Percentiles rank a stretch among this genome's conserved stretches.
Evolutionary conservation across 2,888 invertebrate genomes (phyloP).

Genomic region (Dolomedes plantarius): DNA sequence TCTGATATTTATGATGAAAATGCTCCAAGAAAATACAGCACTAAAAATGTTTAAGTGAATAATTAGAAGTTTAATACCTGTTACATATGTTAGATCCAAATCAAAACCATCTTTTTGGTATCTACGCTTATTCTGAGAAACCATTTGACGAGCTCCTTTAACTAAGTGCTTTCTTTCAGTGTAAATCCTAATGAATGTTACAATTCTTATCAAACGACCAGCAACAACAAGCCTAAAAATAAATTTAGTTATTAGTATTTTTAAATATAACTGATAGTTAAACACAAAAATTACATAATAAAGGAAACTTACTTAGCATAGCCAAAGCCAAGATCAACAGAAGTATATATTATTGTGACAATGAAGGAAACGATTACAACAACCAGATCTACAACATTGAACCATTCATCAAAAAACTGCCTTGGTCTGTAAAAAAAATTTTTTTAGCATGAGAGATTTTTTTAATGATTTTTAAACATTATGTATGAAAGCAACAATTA

Average conservation of each 20-base stretch:
- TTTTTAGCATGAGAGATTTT: no score
- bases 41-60: no score
- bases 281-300: neutral
- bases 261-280: neutral
- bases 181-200: constrained; percentile 77
- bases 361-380: constrained; percentile 78
- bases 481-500: no score
- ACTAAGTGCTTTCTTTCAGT: constrained; percentile 77
- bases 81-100: constrained; percentile 79
- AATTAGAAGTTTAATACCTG: no score
- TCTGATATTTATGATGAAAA: no score
- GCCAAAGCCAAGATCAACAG: constrained; percentile 74
- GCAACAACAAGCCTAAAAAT: constrained; percentile 76
- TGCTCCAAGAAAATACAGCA: no score
- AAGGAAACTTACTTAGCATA: constrained; percentile 75
- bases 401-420: constrained; percentile 77
- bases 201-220: constrained; percentile 76
- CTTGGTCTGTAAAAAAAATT: constrained; percentile 74
- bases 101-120: constrained; percentile 79
- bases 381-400: constrained; percentile 78
- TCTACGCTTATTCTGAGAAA: constrained; percentile 79
- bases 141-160: constrained; percentile 77
- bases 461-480: no score
- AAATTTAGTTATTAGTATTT: neutral
- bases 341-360: constrained; percentile 77